Evolutionary conservation across 64 coral and sea anemone species (phyloP).

Genomic region (Hydrozoanthus tunicans): DNA sequence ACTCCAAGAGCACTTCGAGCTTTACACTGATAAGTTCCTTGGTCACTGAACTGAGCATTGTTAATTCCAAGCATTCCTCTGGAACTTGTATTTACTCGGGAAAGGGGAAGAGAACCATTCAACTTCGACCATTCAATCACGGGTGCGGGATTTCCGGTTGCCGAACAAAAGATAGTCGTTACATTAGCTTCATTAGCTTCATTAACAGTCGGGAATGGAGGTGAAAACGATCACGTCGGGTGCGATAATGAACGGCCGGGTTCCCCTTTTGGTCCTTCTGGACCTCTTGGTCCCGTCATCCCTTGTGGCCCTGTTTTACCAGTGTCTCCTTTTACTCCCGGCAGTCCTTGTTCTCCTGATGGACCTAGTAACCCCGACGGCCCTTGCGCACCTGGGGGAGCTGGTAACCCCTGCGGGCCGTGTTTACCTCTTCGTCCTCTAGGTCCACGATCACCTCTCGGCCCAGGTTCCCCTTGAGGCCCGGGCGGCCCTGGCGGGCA

Average conservation of each 20-base stretch:
- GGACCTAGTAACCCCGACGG: background rate
- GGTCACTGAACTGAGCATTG: too few relatives aligned
- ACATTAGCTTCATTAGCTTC: background rate
- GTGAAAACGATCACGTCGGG: background rate
- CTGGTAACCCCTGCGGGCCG: background rate
- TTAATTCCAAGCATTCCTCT: too few relatives aligned
- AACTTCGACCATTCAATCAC: constrained; percentile 31
- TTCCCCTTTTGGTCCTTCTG: background rate
- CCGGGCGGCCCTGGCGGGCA: constrained; percentile 9
- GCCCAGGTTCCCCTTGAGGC: background rate
- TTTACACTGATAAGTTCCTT: constrained; percentile 35
- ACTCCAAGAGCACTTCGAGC: background rate
- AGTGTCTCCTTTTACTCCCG: background rate
- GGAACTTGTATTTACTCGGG: background rate
- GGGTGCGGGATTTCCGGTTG: constrained; percentile 28
- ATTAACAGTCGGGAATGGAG: background rate
- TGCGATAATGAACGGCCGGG: background rate
- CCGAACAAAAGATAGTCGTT: constrained; percentile 50
- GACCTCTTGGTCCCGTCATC: background rate
- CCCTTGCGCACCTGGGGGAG: background rate
- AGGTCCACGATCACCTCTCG: background rate
- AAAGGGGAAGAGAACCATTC: background rate
- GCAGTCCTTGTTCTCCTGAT: background rate
- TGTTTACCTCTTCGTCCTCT: background rate
- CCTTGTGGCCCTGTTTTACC: background rate